Evolutionary conservation across 2,797 vertebrate genomes (phyloP).

Genomic region (Nothura maculosa): DNA sequence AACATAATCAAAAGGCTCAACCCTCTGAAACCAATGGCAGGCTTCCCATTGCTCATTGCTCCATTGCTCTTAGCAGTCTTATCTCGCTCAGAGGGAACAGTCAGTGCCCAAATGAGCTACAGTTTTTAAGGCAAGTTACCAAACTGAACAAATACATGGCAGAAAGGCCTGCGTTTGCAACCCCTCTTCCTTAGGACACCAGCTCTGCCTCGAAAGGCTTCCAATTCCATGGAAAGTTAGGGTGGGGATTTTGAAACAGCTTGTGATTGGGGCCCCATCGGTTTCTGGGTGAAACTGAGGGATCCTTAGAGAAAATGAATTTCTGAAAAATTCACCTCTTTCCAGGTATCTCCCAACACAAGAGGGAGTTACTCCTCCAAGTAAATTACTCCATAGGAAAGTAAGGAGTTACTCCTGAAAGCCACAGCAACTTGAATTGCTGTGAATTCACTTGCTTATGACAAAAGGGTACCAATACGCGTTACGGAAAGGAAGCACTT

Average conservation of each 20-base stretch:
- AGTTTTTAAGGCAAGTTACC: background rate
- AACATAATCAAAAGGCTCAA: background rate
- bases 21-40: background rate
- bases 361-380: background rate
- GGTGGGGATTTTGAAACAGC: background rate
- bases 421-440: background rate
- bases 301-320: accelerated
- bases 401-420: background rate
- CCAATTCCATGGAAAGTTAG: background rate
- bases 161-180: background rate
- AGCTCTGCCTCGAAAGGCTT: background rate
- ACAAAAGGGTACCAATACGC: background rate
- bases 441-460: background rate
- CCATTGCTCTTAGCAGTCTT: background rate
- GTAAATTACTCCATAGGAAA: too few species aligned
- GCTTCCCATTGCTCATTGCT: background rate
- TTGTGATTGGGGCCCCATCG: background rate
- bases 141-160: background rate
- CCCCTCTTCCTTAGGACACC: too few species aligned
- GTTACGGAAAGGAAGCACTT: background rate
- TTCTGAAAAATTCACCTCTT: background rate
- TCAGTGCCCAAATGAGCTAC: background rate
- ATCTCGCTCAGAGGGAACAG: background rate
- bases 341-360: background rate
- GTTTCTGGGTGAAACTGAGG: background rate